phyloP scores from a whole-genome alignment of 2,113 vertebrate genomes.

The Dermatemys mawii region DNA sequence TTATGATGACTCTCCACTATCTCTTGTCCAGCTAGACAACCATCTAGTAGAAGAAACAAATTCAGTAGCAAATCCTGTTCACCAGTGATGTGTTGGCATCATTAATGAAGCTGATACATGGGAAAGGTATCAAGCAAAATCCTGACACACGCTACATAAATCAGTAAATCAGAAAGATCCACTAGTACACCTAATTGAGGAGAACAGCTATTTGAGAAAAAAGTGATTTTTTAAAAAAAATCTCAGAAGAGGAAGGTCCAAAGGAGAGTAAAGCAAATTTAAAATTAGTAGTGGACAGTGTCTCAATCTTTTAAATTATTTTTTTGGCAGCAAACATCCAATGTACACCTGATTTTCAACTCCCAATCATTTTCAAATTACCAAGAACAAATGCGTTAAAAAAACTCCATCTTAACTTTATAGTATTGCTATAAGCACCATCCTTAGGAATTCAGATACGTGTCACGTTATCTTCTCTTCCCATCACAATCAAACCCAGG shows the following conservation, averaged over 20 bases:
- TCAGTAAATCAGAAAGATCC: conserved; percentile 43
- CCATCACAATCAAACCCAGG: conserved; percentile 19
- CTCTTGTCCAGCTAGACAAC: conserved; percentile 9
- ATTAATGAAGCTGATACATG: background rate
- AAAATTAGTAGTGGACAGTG: conserved; percentile 51
- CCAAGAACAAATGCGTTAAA: conserved; percentile 53
- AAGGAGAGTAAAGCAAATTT: conserved; percentile 62
- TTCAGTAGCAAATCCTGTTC: conserved; percentile 19
- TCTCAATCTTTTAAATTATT: conserved; percentile 19
- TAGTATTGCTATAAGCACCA: conserved; percentile 21
- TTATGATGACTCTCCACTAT: background rate
- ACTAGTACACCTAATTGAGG: conserved; percentile 31
- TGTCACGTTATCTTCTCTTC: conserved; percentile 6
- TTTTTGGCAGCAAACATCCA: conserved; percentile 68
- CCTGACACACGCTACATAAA: conserved; percentile 39
- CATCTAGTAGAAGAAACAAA: background rate
- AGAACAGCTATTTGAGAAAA: conserved; percentile 27
- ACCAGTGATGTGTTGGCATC: background rate
- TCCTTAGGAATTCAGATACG: conserved; percentile 45
- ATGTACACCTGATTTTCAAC: conserved; percentile 62
- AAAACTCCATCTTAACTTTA: conserved; percentile 40
- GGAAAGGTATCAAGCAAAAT: conserved; percentile 45
- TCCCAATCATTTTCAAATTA: conserved; percentile 64
- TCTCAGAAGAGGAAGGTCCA: conserved; percentile 42
- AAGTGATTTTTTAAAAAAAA: conserved; percentile 55